Percentiles rank a stretch among this genome's conserved stretches.
phyloP scores from a whole-genome alignment of 2,888 invertebrate species.

The Drosophila bunnanda region DNA sequence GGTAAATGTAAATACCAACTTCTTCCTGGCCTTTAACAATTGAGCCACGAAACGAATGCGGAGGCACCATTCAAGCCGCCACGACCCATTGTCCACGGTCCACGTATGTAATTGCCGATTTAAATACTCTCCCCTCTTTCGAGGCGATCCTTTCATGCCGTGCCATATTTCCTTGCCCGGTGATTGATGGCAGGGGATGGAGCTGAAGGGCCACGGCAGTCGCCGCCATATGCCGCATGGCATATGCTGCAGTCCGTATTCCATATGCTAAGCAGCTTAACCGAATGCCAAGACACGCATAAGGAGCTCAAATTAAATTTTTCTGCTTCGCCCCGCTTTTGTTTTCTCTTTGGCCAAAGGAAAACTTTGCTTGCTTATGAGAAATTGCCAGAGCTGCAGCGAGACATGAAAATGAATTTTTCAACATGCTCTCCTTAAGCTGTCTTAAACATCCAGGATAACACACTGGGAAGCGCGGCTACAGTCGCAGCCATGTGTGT shows the following conservation, averaged over 20 bases:
- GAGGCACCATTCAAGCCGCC: neutral
- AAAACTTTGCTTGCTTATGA: conserved; percentile 66
- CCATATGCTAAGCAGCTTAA: conserved; percentile 70
- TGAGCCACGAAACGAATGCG: conserved; percentile 40
- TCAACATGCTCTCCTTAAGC: conserved; percentile 75
- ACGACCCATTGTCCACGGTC: conserved; percentile 26
- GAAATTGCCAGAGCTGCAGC: conserved; percentile 74
- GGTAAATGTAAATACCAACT: conserved; percentile 28
- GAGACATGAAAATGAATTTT: conserved; percentile 79
- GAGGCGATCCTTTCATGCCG: conserved; percentile 34
- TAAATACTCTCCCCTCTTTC: conserved; percentile 52
- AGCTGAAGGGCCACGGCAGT: conserved; percentile 13
- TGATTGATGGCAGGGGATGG: conserved; percentile 60
- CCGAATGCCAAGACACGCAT: conserved; percentile 56
- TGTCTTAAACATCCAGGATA: conserved; percentile 75
- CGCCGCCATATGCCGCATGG: conserved; percentile 27
- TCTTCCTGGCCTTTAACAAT: conserved; percentile 50
- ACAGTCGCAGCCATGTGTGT: conserved; percentile 22
- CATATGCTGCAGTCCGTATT: conserved; percentile 17
- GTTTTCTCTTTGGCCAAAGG: conserved; percentile 17
- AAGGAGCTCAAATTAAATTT: conserved; percentile 77
- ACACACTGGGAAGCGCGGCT: conserved; percentile 44
- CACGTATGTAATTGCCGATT: conserved; percentile 41
- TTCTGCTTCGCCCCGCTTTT: conserved; percentile 23
- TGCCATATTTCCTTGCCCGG: conserved; percentile 43